These are phyloP conservation scores for Thamnophis sirtalis DNA, from an alignment of 2,113 vertebrate genomes.

Conservation along the genomic window DNA sequence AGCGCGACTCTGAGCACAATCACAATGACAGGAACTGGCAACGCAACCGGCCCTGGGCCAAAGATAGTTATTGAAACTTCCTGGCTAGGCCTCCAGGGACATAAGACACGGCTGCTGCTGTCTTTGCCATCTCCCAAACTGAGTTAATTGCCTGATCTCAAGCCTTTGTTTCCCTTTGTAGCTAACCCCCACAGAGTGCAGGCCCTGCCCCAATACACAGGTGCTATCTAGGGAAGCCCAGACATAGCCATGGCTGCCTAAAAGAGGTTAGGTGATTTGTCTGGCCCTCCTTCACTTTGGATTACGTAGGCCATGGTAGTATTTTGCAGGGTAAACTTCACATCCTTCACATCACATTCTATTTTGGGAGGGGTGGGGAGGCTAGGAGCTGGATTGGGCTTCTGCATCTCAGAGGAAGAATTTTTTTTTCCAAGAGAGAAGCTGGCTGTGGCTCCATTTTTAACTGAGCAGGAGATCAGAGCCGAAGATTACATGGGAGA, in stretches of 20 bases:
- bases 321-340: constrained; percentile 5
- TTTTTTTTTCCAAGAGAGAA: neutral
- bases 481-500: neutral
- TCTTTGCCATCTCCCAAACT: neutral
- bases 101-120: neutral
- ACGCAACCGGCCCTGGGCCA: constrained; percentile 88
- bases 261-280: neutral
- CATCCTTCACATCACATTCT: neutral
- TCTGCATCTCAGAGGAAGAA: neutral
- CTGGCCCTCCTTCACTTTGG: neutral
- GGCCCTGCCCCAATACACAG: constrained; percentile 8
- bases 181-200: constrained; percentile 7
- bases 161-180: neutral
- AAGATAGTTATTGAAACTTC: constrained; percentile 85
- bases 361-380: neutral
- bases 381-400: neutral
- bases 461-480: neutral
- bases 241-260: constrained; percentile 16
- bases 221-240: constrained; percentile 22
- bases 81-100: neutral
- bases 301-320: neutral
- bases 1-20: constrained; percentile 80
- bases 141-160: neutral
- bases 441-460: neutral
- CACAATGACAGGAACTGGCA: constrained; percentile 90